phyloP scores from a whole-genome alignment of 1,140 invertebrate genomes.

The Zaprionus africanus region DNA sequence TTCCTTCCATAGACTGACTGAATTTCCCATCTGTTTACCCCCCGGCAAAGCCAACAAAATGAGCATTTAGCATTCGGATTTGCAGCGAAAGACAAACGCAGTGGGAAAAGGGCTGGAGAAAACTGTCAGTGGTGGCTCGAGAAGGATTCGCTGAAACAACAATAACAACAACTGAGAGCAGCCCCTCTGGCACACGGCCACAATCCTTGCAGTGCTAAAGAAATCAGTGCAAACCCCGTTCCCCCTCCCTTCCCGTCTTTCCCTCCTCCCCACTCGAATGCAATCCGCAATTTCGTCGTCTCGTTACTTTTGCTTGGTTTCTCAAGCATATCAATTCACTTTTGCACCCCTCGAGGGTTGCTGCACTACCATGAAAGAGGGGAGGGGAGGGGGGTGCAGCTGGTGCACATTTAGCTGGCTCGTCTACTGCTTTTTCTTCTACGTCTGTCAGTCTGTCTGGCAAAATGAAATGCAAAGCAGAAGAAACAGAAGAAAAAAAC shows the following conservation, averaged over 20 bases:
- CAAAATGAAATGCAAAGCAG: slow-evolving; percentile 57
- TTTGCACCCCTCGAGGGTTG: slow-evolving; percentile 58
- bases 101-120: slow-evolving; percentile 6
- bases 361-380: slow-evolving; percentile 19
- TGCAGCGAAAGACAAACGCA: slow-evolving; percentile 30
- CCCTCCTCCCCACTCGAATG: slow-evolving; percentile 36
- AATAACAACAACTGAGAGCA: slow-evolving; percentile 12
- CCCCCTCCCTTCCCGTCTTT: not conserved
- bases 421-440: slow-evolving; percentile 1
- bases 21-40: slow-evolving; percentile 12
- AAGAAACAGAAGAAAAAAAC: slow-evolving; percentile 50
- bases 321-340: slow-evolving; percentile 81
- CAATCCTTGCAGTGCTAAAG: slow-evolving; percentile 42
- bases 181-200: slow-evolving; percentile 16
- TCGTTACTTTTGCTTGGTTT: slow-evolving; percentile 77
- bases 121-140: slow-evolving; percentile 41
- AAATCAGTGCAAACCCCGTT: slow-evolving; percentile 59
- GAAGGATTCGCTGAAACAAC: slow-evolving; percentile 30
- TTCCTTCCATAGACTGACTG: not conserved
- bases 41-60: slow-evolving; percentile 60
- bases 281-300: slow-evolving; percentile 68
- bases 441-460: slow-evolving; percentile 27
- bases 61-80: slow-evolving; percentile 77
- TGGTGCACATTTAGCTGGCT: slow-evolving; percentile 40
- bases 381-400: not conserved